Percentiles rank a stretch among this genome's conserved stretches.
phyloP scores from a whole-genome alignment of 64 coral and sea anemone genomes.

The Stylophora pistillata region DNA sequence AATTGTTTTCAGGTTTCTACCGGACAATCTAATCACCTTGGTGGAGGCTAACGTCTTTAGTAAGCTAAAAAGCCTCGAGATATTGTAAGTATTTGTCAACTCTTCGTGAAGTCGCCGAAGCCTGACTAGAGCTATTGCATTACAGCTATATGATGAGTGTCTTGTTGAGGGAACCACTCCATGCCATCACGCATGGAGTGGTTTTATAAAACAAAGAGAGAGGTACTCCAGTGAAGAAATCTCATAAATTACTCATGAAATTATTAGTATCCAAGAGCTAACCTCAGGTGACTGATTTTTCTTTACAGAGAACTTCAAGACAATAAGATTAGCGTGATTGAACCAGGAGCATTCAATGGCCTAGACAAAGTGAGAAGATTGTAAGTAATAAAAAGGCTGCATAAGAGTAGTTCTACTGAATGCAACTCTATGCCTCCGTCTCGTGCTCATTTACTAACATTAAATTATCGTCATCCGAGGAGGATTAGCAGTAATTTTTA shows the following conservation, averaged over 20 bases:
- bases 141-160: no score
- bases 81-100: constrained; percentile 34
- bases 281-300: neutral
- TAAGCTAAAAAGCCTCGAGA: constrained; percentile 3
- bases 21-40: constrained; percentile 27
- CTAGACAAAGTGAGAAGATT: neutral
- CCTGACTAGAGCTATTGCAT: no score
- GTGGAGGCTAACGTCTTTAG: constrained; percentile 44
- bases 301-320: constrained; percentile 3
- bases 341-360: constrained; percentile 25
- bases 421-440: no score
- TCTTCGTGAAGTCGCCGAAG: no score
- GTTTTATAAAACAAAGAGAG: no score
- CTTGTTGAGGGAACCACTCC: no score
- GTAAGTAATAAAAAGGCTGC: neutral
- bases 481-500: no score
- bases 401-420: neutral
- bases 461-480: no score
- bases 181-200: no score
- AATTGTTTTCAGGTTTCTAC: constrained; percentile 7
- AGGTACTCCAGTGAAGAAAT: neutral
- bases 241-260: no score
- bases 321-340: constrained; percentile 33
- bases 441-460: no score
- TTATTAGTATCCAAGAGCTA: neutral